phyloP scores from a whole-genome alignment of 2,113 vertebrate genomes.

The Myocastor coypus region DNA sequence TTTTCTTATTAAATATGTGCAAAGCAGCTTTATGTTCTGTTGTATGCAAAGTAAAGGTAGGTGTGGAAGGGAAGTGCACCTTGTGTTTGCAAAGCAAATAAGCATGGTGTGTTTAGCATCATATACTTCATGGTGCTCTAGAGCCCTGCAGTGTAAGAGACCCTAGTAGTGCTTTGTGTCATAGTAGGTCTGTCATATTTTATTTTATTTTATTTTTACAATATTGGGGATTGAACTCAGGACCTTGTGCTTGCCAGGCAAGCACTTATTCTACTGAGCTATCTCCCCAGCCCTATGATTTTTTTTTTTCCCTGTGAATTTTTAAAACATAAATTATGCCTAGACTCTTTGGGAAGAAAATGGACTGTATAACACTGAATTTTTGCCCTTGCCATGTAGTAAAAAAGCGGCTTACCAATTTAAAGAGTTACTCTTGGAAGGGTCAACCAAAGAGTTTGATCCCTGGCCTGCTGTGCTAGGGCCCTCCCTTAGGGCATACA shows the following conservation, averaged over 20 bases:
- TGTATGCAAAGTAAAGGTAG: slow-evolving; percentile 21
- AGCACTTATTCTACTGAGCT: too few species aligned
- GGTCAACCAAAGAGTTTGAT: too few species aligned
- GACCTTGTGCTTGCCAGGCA: too few species aligned
- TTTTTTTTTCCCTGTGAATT: neutral
- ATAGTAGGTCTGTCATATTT: neutral
- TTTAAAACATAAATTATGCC: slow-evolving; percentile 2
- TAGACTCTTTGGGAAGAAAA: neutral
- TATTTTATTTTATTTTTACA: too few species aligned
- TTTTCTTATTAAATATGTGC: slow-evolving; percentile 31
- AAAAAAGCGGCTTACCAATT: neutral
- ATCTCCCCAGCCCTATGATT: too few species aligned
- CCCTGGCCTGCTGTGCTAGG: too few species aligned
- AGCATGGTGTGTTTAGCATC: neutral
- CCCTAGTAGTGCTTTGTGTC: neutral
- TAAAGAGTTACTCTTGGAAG: slow-evolving; percentile 21
- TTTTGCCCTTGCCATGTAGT: slow-evolving; percentile 13
- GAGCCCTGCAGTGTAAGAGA: neutral
- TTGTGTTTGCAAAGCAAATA: slow-evolving; percentile 27
- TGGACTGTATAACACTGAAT: neutral
- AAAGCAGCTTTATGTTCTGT: neutral
- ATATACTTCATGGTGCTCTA: neutral
- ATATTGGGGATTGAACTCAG: too few species aligned
- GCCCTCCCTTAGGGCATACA: too few species aligned
- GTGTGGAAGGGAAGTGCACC: neutral